phyloP scores from a whole-genome alignment of 2,888 invertebrate species.

The Caenorhabditis virilis region DNA sequence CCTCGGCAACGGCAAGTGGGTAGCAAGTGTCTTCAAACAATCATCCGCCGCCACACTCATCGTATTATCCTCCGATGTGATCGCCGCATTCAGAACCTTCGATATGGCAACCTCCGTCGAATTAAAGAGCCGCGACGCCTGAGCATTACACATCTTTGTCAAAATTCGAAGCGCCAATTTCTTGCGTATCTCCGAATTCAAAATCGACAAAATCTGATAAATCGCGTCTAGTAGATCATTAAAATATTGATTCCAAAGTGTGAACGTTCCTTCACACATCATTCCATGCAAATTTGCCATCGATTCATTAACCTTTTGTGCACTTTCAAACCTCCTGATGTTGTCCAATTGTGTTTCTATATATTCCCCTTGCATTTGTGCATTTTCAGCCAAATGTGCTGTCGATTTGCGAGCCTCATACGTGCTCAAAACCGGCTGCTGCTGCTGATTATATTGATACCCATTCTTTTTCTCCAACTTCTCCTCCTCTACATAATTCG shows the following conservation, averaged over 20 bases:
- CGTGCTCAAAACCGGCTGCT: not conserved
- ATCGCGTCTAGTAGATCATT: slow-evolving; percentile 22
- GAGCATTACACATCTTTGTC: slow-evolving; percentile 36
- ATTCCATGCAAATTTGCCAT: slow-evolving; percentile 32
- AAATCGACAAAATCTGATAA: slow-evolving; percentile 25
- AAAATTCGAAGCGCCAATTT: slow-evolving; percentile 32
- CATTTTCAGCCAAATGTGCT: slow-evolving; percentile 22
- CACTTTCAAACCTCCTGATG: slow-evolving; percentile 8
- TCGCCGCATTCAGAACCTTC: slow-evolving; percentile 22
- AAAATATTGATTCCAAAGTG: slow-evolving; percentile 32
- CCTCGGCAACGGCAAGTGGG: slow-evolving; percentile 25
- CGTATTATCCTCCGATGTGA: slow-evolving; percentile 18
- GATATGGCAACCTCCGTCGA: slow-evolving; percentile 29
- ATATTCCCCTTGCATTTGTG: slow-evolving; percentile 16
- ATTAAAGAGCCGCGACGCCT: slow-evolving; percentile 30
- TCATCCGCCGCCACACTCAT: slow-evolving; percentile 30
- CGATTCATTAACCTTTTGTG: slow-evolving; percentile 20
- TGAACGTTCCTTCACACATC: slow-evolving; percentile 39
- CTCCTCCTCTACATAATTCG: slow-evolving; percentile 3
- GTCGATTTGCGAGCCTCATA: slow-evolving; percentile 15
- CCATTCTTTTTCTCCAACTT: not conserved
- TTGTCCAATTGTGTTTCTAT: slow-evolving; percentile 22
- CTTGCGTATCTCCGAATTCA: slow-evolving; percentile 11
- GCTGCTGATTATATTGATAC: too few relatives aligned
- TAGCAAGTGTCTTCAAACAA: slow-evolving; percentile 25